Conservation (phyloP, 2,888 invertebrate genomes). For the Volucella inanis region DNA sequence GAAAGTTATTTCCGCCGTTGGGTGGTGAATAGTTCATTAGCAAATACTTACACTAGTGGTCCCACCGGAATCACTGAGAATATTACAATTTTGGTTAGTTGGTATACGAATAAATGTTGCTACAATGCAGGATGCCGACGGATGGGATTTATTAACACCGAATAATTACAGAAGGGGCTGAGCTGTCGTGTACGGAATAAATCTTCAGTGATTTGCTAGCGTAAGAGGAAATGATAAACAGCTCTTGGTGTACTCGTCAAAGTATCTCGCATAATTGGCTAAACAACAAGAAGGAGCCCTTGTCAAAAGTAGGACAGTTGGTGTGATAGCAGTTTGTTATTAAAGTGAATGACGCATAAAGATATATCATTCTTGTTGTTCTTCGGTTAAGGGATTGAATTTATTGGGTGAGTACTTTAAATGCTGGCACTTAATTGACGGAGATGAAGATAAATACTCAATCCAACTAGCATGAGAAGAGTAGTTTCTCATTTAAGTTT, state of each 20-base stretch:
- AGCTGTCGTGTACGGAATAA: conserved; percentile 14
- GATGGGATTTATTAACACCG: conserved; percentile 27
- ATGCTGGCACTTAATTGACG: too few relatives aligned
- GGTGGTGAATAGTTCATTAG: conserved; percentile 51
- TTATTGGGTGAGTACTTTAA: too few relatives aligned
- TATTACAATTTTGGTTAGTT: not conserved
- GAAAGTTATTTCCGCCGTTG: not conserved
- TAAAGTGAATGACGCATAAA: too few relatives aligned
- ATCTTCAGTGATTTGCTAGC: conserved; percentile 26
- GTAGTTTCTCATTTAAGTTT: too few relatives aligned
- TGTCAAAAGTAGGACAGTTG: too few relatives aligned
- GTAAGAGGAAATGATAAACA: conserved; percentile 51
- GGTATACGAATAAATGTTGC: too few relatives aligned
- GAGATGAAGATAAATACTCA: too few relatives aligned
- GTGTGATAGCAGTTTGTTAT: too few relatives aligned
- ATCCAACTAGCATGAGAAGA: too few relatives aligned
- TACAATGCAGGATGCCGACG: not conserved
- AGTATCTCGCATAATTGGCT: not conserved
- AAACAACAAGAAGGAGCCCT: not conserved
- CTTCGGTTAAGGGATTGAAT: too few relatives aligned
- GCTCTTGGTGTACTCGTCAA: conserved; percentile 16
- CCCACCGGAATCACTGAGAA: conserved; percentile 9
- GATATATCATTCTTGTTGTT: too few relatives aligned
- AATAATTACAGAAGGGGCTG: conserved; percentile 23
- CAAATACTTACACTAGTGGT: conserved; percentile 24